These are phyloP conservation scores for Xerus inauris DNA, from an alignment of 2,113 vertebrate genomes.

Conservation along the genomic window DNA sequence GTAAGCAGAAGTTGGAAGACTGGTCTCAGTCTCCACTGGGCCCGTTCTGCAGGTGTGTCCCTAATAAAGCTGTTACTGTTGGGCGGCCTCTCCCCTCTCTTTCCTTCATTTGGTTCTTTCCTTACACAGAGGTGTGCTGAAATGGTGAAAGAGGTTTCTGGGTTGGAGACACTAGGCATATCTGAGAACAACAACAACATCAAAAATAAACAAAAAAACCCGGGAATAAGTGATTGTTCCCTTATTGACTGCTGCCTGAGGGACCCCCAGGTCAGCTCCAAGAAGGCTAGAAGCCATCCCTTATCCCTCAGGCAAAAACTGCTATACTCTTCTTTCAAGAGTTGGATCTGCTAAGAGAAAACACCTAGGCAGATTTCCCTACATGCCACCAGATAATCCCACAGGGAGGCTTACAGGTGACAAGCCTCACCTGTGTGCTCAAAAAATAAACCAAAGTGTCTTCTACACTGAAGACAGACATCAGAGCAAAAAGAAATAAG, in stretches of 20 bases:
- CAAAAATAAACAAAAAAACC: no score
- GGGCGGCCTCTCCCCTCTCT: no score
- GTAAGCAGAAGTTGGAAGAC: no score
- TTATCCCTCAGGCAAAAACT: neutral
- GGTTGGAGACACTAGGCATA: neutral
- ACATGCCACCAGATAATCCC: neutral
- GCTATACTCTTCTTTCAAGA: neutral
- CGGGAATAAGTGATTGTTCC: neutral
- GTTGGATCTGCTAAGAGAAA: neutral
- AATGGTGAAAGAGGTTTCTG: neutral
- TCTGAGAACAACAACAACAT: neutral
- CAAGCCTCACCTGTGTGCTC: neutral
- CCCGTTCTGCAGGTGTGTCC: no score
- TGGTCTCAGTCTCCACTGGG: no score
- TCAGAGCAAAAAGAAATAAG: constrained; percentile 11
- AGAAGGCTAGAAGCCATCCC: neutral
- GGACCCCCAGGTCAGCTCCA: neutral
- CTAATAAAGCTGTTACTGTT: no score
- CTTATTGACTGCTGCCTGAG: neutral
- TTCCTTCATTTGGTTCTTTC: no score
- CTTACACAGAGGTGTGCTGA: neutral
- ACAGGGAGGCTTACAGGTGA: neutral
- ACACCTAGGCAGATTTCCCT: neutral
- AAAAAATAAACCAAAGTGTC: no score
- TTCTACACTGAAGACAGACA: neutral